These are phyloP conservation scores for Phainopepla nitens DNA, from an alignment of 2,113 vertebrate genomes.

Conservation along the genomic window DNA sequence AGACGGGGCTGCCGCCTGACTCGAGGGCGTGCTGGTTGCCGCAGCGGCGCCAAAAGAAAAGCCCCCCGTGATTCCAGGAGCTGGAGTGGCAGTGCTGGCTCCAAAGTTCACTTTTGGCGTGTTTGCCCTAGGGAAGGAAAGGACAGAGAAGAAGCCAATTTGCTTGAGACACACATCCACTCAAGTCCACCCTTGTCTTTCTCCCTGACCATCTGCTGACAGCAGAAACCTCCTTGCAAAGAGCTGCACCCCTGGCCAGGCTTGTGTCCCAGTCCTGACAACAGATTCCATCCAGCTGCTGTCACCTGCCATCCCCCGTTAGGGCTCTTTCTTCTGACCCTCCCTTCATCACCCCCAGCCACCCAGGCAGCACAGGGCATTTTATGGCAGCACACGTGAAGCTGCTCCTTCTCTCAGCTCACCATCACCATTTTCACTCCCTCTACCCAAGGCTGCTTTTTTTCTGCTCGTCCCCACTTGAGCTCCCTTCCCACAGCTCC, in stretches of 20 bases:
- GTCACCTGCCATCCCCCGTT: not conserved
- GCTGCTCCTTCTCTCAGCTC: not conserved
- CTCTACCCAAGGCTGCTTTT: fast-evolving
- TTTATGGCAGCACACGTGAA: fast-evolving
- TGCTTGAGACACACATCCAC: not conserved
- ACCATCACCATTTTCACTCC: not conserved
- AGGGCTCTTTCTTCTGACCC: not conserved
- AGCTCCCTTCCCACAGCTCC: not conserved
- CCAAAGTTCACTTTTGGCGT: slow-evolving; percentile 71
- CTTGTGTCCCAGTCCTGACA: not conserved
- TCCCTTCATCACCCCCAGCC: not conserved
- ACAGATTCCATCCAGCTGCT: not conserved
- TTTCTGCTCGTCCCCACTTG: not conserved
- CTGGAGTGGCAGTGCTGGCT: not conserved
- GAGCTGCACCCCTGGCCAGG: not conserved
- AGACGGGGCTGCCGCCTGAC: slow-evolving; percentile 66
- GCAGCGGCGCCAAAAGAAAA: slow-evolving; percentile 50
- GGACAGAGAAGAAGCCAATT: not conserved
- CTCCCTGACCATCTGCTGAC: not conserved
- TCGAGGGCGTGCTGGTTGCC: not conserved
- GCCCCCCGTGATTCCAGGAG: not conserved
- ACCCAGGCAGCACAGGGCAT: not conserved
- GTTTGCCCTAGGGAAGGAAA: not conserved
- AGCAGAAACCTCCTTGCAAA: not conserved
- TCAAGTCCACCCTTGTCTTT: fast-evolving